phyloP scores from a whole-genome alignment of 2,888 invertebrate genomes.

The Alloplasta piceator region DNA sequence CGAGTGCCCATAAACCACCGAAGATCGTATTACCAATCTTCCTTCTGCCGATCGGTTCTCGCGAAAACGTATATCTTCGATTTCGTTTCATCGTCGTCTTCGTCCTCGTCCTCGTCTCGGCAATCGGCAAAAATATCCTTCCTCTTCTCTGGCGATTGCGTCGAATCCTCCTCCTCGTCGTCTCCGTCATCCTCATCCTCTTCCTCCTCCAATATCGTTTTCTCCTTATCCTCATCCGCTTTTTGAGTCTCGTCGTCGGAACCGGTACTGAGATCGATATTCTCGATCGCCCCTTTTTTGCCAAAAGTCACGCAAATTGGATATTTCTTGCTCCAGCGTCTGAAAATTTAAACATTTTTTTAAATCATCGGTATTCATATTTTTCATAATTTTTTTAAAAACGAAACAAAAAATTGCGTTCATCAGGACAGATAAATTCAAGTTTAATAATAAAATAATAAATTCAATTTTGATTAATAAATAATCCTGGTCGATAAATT shows the following conservation, averaged over 20 bases:
- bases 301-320: slow-evolving; percentile 91
- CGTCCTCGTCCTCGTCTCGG: slow-evolving; percentile 70
- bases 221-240: slow-evolving; percentile 80
- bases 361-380: neutral
- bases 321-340: slow-evolving; percentile 96
- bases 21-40: slow-evolving; percentile 89
- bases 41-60: slow-evolving; percentile 94
- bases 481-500: too few species aligned
- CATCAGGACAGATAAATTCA: too few species aligned
- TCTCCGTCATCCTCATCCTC: slow-evolving; percentile 74
- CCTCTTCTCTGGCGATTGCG: slow-evolving; percentile 73
- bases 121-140: slow-evolving; percentile 77
- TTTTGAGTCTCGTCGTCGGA: slow-evolving; percentile 76
- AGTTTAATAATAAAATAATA: too few species aligned
- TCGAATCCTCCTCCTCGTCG: slow-evolving; percentile 83
- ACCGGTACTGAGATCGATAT: slow-evolving; percentile 77
- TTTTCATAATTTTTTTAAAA: too few species aligned
- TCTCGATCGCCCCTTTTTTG: slow-evolving; percentile 80
- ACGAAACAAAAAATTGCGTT: too few species aligned
- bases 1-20: slow-evolving; percentile 4
- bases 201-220: slow-evolving; percentile 77
- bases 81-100: slow-evolving; percentile 73
- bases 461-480: too few species aligned
- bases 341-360: slow-evolving; percentile 72
- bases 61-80: slow-evolving; percentile 87